Evolutionary conservation across 2,113 vertebrate genomes (phyloP), one percentile per base, ranked within the genome.

Genomic region (Boleophthalmus pectinirostris): DNA sequence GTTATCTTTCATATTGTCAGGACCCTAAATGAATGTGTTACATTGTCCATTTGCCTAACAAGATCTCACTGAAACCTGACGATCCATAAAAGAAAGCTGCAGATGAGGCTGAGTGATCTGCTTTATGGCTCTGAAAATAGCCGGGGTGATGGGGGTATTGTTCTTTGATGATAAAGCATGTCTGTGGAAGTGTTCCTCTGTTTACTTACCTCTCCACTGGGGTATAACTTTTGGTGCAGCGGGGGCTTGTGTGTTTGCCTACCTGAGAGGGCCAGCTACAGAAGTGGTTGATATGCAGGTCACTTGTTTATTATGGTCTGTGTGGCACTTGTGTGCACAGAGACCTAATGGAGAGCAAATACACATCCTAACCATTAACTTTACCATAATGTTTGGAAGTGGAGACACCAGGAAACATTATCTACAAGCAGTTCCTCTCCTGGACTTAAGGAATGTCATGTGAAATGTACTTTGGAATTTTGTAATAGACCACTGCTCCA

Each of bases 221-320:
- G 74, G 79, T 71, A 83, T 73, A 47, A 74, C 84, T 82, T 90
- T 85, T 81, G 81, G 75, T 82, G 82, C 74, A 8, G 54, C 75
- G 63, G 69, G 74, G 69, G 74, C 74, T 46, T 72, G 72, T 93
- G 86, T 96, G 94, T 96, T 95, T 92, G 90, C 92, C 91, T 68
- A 87, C 74, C 84, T 84, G 93, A 93, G 92, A 94, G 85, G 92
- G 20, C 49, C 91, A 89, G 9, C 12, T n/a, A 71, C 53, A 81
- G 61, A 80, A 70, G 73, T 74, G 74, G 79, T 82, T 87, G 75
- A 90, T 77, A 81, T 61, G 54, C 72, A 77, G 83, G 85, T 90
- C 90, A 81, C 78, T 80, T 81, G 73, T 77, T 88, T 80, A 82
- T 84, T 83, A 83, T 85, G 74, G 77, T 78, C 58, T 72, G 46